A percentile compares a stretch with the other conserved stretches of the same genome.
Conservation (phyloP, 1,140 invertebrate species). For the Brachionus rubens region DNA sequence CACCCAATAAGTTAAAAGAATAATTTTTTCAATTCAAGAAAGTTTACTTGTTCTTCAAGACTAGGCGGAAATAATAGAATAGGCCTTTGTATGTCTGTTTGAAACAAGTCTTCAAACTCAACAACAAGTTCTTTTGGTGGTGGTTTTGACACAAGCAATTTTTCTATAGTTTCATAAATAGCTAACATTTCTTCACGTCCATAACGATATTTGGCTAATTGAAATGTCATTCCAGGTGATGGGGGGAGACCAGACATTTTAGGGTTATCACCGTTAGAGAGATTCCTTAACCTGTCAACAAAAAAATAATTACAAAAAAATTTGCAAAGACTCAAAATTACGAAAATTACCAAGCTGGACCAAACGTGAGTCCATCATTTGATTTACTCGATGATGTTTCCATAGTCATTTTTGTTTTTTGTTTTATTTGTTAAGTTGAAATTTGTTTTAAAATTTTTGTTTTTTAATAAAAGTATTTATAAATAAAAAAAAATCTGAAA, state of each 20-base stretch:
- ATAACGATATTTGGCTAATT: constrained; percentile 73
- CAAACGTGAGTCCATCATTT: background rate
- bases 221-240: background rate
- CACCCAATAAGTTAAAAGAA: no score
- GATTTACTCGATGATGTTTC: no score
- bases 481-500: no score
- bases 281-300: background rate
- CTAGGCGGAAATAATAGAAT: constrained; percentile 72
- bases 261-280: background rate
- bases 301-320: no score
- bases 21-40: background rate
- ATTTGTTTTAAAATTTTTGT: no score
- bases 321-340: no score
- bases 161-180: constrained; percentile 62
- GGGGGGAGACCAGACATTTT: background rate
- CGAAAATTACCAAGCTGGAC: background rate
- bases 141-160: constrained; percentile 68
- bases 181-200: constrained; percentile 83
- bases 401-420: no score
- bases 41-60: constrained; percentile 71
- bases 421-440: no score
- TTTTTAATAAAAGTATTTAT: no score
- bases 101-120: constrained; percentile 67
- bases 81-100: constrained; percentile 73
- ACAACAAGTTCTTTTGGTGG: constrained; percentile 62